Conservation (phyloP, 1,140 invertebrate species). For the Drosophila kohkoa region DNA sequence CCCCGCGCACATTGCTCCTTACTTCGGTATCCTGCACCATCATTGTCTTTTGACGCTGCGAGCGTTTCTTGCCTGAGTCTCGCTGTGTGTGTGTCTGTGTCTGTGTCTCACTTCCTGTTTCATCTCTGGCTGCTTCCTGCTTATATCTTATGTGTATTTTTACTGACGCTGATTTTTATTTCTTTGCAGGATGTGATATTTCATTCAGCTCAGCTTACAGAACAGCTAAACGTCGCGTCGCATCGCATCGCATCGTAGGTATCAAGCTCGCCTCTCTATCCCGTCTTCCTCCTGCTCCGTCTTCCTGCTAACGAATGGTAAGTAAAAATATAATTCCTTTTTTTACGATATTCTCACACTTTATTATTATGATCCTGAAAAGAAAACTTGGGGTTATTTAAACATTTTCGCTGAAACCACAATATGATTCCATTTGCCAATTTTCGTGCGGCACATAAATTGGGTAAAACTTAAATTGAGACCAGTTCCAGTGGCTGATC, state of each 20-base stretch:
- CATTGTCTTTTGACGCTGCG: constrained; percentile 74
- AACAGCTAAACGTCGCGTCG: constrained; percentile 58
- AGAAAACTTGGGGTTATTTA: constrained; percentile 8
- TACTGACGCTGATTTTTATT: constrained; percentile 79
- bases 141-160: constrained; percentile 71
- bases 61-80: constrained; percentile 50
- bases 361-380: constrained; percentile 16
- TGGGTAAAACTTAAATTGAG: too few relatives aligned
- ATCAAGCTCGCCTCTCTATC: constrained; percentile 1
- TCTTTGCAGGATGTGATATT: constrained; percentile 79
- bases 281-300: neutral
- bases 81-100: constrained; percentile 27
- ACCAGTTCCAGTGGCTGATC: neutral
- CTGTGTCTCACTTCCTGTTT: constrained; percentile 64
- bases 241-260: constrained; percentile 19
- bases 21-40: constrained; percentile 52
- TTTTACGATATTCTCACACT: constrained; percentile 27
- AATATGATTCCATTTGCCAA: constrained; percentile 13
- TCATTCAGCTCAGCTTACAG: constrained; percentile 70
- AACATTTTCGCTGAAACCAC: constrained; percentile 12
- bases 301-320: neutral
- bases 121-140: constrained; percentile 70
- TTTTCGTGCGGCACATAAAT: neutral
- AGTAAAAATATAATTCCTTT: constrained; percentile 26
- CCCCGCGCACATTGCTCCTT: neutral